These are phyloP conservation scores for Troglohyphantes excavatus DNA, from an alignment of 2,888 invertebrate genomes.

Conservation along the genomic window DNA sequence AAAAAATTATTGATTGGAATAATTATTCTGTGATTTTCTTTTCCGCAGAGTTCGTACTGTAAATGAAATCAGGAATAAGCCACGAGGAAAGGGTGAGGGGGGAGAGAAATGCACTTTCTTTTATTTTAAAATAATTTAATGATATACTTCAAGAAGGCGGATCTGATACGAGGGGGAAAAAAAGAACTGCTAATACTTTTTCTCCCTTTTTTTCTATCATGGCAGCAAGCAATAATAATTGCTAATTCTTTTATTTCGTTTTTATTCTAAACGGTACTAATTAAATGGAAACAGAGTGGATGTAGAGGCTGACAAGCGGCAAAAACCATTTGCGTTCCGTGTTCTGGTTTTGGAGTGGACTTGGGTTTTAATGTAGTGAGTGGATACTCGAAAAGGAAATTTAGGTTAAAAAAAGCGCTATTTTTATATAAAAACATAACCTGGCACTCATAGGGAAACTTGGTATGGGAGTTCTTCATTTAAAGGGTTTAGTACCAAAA, in stretches of 20 bases:
- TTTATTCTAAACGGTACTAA: background rate
- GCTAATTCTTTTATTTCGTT: background rate
- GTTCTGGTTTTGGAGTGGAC: background rate
- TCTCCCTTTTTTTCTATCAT: background rate
- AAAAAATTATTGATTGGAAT: background rate
- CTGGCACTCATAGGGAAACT: no score
- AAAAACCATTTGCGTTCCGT: background rate
- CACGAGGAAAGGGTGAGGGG: background rate
- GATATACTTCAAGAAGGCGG: background rate
- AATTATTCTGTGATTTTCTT: background rate
- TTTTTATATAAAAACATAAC: no score
- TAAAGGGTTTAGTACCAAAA: no score
- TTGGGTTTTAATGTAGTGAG: background rate
- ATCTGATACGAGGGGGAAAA: background rate
- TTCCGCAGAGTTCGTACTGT: background rate
- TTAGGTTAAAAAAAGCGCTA: no score
- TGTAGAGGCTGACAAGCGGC: background rate
- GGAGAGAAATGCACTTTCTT: background rate
- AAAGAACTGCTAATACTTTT: background rate
- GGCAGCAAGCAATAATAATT: background rate
- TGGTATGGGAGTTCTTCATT: no score
- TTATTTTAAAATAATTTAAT: slow-evolving; percentile 2
- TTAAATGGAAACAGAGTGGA: background rate
- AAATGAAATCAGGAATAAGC: slow-evolving; percentile 1
- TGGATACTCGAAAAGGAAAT: background rate